phyloP scores from a whole-genome alignment of 2,797 vertebrate species.

The Microctenopoma lineatum region DNA sequence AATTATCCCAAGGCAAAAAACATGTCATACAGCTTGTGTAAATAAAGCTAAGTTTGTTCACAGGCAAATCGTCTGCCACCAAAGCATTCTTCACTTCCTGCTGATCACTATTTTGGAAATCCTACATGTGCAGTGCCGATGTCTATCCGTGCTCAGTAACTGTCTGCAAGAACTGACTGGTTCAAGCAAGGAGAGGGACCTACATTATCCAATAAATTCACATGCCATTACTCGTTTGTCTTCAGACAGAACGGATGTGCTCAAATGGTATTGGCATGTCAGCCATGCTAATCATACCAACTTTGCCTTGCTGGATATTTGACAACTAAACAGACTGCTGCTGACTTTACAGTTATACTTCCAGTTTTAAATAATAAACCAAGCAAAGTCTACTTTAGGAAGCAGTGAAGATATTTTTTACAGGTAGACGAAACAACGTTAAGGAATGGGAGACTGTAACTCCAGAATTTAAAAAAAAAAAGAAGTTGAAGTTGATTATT shows the following conservation, averaged over 20 bases:
- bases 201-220: conserved; percentile 15
- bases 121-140: conserved; percentile 54
- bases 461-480: conserved; percentile 11
- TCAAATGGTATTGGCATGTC: conserved; percentile 17
- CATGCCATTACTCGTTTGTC: conserved; percentile 10
- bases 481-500: conserved; percentile 49
- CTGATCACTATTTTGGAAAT: conserved; percentile 26
- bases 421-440: conserved; percentile 44
- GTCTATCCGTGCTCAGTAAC: conserved; percentile 49
- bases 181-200: conserved; percentile 42
- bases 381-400: conserved; percentile 43
- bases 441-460: conserved; percentile 35
- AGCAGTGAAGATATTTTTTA: conserved; percentile 34
- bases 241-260: conserved; percentile 24
- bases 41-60: conserved; percentile 65
- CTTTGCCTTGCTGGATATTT: conserved; percentile 27
- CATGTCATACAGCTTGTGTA: conserved; percentile 45
- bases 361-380: conserved; percentile 66
- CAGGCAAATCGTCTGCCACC: conserved; percentile 52
- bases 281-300: conserved; percentile 22
- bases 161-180: conserved; percentile 18
- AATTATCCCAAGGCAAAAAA: conserved; percentile 54
- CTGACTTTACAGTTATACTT: conserved; percentile 50
- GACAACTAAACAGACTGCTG: conserved; percentile 18
- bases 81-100: conserved; percentile 28